A percentile compares a stretch with the other conserved stretches of the same genome.
phyloP scores from a whole-genome alignment of 2,113 vertebrate species.

The Ptilonorhynchus violaceus region DNA sequence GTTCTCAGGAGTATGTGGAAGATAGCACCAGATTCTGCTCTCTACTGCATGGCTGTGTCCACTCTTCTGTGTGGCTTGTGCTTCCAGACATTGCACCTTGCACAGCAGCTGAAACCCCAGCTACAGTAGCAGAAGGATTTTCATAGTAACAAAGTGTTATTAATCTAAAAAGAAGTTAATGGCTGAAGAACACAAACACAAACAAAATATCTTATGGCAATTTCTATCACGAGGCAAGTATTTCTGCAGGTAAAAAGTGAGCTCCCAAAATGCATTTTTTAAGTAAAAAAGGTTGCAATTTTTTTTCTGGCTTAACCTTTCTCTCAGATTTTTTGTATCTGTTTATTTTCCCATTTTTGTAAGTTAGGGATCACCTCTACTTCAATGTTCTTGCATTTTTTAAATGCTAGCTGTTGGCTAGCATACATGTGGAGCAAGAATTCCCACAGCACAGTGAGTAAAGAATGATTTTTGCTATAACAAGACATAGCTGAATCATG shows the following conservation, averaged over 20 bases:
- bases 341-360: not conserved
- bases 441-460: not conserved
- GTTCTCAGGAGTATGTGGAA: not conserved
- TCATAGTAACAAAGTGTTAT: not conserved
- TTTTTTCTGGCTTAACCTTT: not conserved
- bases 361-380: not conserved
- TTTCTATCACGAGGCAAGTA: not conserved
- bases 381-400: not conserved
- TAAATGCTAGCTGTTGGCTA: not conserved
- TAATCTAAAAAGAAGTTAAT: not conserved
- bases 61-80: not conserved
- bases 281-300: not conserved
- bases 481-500: conserved; percentile 29
- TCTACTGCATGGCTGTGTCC: not conserved
- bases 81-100: not conserved
- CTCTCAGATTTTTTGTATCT: not conserved
- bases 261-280: not conserved
- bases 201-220: not conserved
- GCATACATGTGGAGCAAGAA: not conserved
- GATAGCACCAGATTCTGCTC: not conserved
- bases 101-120: not conserved
- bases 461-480: conserved; percentile 29
- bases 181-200: not conserved
- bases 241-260: not conserved
- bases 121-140: not conserved